These are phyloP conservation scores for Poecilia velifera DNA, from an alignment of 2,797 vertebrate species.

Conservation along the genomic window DNA sequence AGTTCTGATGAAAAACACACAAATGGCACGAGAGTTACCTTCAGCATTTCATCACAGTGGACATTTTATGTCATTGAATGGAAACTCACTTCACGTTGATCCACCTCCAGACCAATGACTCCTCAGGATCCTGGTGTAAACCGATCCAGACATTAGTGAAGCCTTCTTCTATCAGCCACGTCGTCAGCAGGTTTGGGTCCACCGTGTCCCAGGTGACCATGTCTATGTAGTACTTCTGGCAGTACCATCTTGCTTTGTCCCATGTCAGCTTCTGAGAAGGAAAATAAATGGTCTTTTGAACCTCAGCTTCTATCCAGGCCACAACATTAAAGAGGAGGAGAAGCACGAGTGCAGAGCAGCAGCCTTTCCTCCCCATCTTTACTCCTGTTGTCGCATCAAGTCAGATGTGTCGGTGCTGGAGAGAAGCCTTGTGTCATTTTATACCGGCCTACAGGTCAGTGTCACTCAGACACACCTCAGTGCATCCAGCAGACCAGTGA, in stretches of 20 bases:
- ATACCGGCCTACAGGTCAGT: conserved; percentile 19
- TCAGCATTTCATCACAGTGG: background rate
- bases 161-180: accelerated
- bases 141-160: accelerated
- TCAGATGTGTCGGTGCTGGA: background rate
- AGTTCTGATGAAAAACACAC: conserved; percentile 39
- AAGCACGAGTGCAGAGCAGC: background rate
- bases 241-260: background rate
- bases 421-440: conserved; percentile 21
- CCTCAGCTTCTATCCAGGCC: background rate
- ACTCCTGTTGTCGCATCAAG: background rate
- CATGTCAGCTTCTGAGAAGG: accelerated
- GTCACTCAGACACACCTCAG: conserved; percentile 29
- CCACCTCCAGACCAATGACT: conserved; percentile 2
- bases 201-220: background rate
- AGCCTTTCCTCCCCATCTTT: background rate
- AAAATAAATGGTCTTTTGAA: accelerated
- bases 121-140: conserved; percentile 2
- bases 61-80: background rate
- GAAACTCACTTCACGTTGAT: conserved; percentile 13
- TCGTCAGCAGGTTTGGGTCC: accelerated
- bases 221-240: background rate
- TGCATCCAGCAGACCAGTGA: conserved; percentile 5
- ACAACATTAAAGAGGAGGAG: background rate
- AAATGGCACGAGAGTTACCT: background rate